Evolutionary conservation across 2,797 vertebrate species (phyloP).

Genomic region (Zalophus californianus): DNA sequence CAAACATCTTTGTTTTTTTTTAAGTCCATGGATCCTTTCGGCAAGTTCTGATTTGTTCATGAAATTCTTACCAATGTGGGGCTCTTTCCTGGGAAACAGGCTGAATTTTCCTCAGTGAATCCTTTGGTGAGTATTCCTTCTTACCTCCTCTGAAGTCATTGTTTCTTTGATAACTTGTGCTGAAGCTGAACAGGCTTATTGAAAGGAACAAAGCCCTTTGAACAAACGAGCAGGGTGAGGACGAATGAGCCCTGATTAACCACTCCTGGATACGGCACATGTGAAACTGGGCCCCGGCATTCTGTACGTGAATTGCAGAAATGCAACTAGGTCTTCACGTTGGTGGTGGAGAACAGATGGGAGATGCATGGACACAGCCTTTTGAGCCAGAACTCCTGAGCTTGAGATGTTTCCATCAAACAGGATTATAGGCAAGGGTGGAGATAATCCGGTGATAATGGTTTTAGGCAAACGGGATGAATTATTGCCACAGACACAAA

Average conservation of each 20-base stretch:
- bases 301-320: not conserved
- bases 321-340: not conserved
- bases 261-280: not conserved
- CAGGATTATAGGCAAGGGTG: not conserved
- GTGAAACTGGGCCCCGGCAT: not conserved
- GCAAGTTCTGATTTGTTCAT: not conserved
- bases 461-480: not conserved
- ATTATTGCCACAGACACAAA: not conserved
- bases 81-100: not conserved
- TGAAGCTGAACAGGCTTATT: not conserved
- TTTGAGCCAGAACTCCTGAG: not conserved
- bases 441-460: not conserved
- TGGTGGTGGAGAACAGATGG: not conserved
- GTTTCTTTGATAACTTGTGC: not conserved
- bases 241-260: not conserved
- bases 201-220: constrained; percentile 35
- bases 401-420: not conserved
- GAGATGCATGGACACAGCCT: not conserved
- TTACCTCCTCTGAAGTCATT: constrained; percentile 4
- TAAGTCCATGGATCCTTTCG: not conserved
- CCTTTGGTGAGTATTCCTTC: not conserved
- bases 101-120: not conserved
- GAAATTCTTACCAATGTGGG: not conserved
- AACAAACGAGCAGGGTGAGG: not conserved
- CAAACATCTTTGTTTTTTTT: not conserved